These are phyloP conservation scores for Axis porcinus DNA, from an alignment of 2,113 vertebrate species.

Conservation along the genomic window DNA sequence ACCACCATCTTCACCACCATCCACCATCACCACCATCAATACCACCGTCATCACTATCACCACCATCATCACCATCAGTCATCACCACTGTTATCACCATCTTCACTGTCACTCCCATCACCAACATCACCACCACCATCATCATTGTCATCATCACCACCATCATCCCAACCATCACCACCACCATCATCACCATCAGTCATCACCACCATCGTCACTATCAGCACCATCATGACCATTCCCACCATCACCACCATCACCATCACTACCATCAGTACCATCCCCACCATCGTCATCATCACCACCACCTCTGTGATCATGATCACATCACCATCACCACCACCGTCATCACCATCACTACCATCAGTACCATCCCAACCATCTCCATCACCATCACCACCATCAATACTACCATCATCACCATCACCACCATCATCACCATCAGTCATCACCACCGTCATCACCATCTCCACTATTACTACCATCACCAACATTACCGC, in stretches of 20 bases:
- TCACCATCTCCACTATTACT: background rate
- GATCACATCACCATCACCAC: no score
- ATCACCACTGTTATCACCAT: accelerated
- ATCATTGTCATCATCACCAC: accelerated
- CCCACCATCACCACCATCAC: accelerated
- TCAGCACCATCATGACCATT: accelerated
- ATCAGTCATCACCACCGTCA: accelerated
- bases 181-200: background rate
- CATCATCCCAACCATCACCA: background rate
- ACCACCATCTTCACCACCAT: accelerated
- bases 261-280: accelerated
- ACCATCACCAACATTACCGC: no score
- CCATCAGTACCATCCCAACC: no score
- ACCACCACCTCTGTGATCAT: no score
- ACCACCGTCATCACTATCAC: background rate
- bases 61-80: background rate
- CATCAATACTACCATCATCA: background rate
- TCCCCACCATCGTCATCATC: accelerated
- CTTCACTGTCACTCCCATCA: accelerated
- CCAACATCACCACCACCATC: accelerated
- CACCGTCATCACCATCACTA: background rate
- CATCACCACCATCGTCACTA: no score
- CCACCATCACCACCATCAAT: background rate
- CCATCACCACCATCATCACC: accelerated
- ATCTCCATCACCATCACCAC: no score